Evolutionary conservation across 92 coral and sea anemone species (phyloP).

Genomic region (Galaxea fascicularis): DNA sequence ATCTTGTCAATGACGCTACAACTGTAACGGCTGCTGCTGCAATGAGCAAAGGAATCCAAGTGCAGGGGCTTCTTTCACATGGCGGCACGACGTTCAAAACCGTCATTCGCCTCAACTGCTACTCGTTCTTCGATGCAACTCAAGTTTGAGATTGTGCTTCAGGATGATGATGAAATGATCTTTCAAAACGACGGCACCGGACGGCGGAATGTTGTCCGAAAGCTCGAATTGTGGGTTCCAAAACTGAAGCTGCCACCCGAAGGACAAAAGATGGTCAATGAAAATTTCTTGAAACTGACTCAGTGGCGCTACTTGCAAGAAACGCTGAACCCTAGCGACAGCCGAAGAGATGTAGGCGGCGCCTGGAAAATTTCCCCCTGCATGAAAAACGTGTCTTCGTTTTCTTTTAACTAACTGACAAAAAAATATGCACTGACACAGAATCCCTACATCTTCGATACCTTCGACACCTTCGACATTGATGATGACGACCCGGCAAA

Average conservation of each 20-base stretch:
- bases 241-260: background rate
- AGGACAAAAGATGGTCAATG: background rate
- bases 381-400: no score
- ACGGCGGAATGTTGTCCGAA: background rate
- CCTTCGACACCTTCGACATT: no score
- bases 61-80: background rate
- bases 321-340: background rate
- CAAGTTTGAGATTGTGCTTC: slow-evolving; percentile 12
- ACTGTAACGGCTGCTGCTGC: background rate
- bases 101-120: slow-evolving; percentile 1
- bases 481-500: no score
- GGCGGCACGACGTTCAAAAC: background rate
- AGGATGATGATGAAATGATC: background rate
- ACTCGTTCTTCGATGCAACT: background rate
- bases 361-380: no score
- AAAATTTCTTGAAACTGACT: background rate
- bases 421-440: no score
- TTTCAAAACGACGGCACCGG: background rate
- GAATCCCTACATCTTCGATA: no score
- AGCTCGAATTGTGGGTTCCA: background rate
- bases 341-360: background rate
- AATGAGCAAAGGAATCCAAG: no score
- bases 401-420: no score
- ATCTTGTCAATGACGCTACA: background rate
- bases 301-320: background rate